phyloP scores from a whole-genome alignment of 2,888 invertebrate genomes.

The Strigamia crassipes region DNA sequence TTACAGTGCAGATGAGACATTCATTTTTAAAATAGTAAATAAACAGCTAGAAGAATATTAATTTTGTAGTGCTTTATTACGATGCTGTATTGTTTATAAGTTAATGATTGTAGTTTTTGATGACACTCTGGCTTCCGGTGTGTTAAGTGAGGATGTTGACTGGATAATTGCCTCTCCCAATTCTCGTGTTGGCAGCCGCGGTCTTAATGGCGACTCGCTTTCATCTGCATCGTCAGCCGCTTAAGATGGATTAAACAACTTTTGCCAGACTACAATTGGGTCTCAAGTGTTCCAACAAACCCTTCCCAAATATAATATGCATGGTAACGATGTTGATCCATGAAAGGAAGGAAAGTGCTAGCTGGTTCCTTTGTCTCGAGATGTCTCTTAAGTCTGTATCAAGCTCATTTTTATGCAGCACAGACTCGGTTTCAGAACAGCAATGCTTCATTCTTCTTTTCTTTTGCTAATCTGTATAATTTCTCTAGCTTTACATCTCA shows the following conservation, averaged over 20 bases:
- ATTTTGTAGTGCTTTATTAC: not conserved
- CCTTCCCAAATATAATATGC: slow-evolving; percentile 12
- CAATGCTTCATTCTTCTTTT: slow-evolving; percentile 17
- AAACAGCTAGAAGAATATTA: no score
- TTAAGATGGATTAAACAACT: slow-evolving; percentile 27
- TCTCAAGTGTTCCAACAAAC: slow-evolving; percentile 7
- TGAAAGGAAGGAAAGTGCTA: slow-evolving; percentile 4
- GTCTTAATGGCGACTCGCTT: slow-evolving; percentile 26
- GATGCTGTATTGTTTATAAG: not conserved
- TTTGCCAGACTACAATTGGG: not conserved
- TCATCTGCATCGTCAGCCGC: slow-evolving; percentile 30
- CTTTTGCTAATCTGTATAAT: slow-evolving; percentile 14
- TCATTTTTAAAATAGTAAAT: no score
- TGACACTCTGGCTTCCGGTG: slow-evolving; percentile 2
- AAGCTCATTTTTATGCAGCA: slow-evolving; percentile 8
- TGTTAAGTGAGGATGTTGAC: slow-evolving; percentile 20
- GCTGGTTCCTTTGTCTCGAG: slow-evolving; percentile 26
- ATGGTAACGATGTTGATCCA: slow-evolving; percentile 27
- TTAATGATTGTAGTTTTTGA: not conserved
- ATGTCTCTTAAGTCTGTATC: slow-evolving; percentile 17
- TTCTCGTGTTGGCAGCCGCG: slow-evolving; percentile 15
- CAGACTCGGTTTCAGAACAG: not conserved
- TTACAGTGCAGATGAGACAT: no score
- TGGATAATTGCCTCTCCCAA: slow-evolving; percentile 21
- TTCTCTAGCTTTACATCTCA: slow-evolving; percentile 30